Evolutionary conservation across 2,797 vertebrate species (phyloP), one percentile per base, ranked within the genome.

Genomic region (Adelosebastes latens): DNA sequence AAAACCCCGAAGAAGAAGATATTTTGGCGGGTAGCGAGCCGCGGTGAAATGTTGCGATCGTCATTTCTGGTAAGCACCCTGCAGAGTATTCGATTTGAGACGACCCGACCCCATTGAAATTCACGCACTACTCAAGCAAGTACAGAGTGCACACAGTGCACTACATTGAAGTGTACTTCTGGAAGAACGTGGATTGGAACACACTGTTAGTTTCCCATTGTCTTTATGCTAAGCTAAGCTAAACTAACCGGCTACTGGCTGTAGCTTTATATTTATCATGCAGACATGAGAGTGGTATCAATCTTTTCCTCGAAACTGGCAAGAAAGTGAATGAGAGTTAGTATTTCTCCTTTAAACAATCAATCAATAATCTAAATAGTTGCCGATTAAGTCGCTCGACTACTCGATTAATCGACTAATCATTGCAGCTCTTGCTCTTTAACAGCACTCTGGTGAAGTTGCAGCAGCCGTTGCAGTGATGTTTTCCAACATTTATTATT

Each of bases 401-500:
- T 31, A 16, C 55, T 25, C 9, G 4, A 32, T 22, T 20, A 63
- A 55, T 16, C 0, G 6, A 18, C 22, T 14, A 27, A 24, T 52
- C 4, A 0, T n/a, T 62, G 46, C 25, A 16, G 12, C 27, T 27
- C 18, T 32, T 14, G 22, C 14, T 55, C n/a, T 74, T 46, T 24
- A 39, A 68, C 13, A 39, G 20, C 16, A 18, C 31, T 16, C 39
- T 22, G 25, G 8, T 63, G 53, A 62, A 25, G 11, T 67, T 52
- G n/a, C 12, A 42, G 34, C 60, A 49, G 31, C 36, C 13, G 36
- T 39, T 39, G 36, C 13, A 14, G 36, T 39, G n/a, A 71, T 77
- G 64, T 82, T 87, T 83, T 63, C 74, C 66, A 72, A 42, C 62
- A 24, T 73, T 69, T 67, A 82, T 90, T 81, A 84, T 42, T 71